Base-by-base conservation (phyloP, 2,888 invertebrate genomes). In the Mythimna lalbum region DNA sequence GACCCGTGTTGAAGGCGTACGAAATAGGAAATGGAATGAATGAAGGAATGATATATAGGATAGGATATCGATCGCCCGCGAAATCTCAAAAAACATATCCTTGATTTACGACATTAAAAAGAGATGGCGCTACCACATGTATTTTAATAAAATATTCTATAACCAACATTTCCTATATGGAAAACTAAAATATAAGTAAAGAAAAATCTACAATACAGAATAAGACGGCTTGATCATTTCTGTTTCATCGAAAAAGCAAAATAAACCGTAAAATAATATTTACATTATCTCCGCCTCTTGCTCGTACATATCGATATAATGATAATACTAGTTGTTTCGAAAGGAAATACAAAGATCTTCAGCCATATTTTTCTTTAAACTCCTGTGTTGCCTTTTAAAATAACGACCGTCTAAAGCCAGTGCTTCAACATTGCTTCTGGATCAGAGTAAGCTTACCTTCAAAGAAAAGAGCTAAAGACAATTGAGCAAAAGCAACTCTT, bases 341-440 rank as follows among this genome's bases (percentile, higher is more conserved):
- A 64, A 69, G 47, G 31, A 57, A 73, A 76, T 60, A 71, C n/a
- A 60, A 76, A 76, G 78, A 76, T 72, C 43, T 70, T 70, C 33
- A 17, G 17, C 63, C 63, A 72, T 69, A 71, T 76, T 80, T 78
- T 73, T 50, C 73, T 71, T 71, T 57, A 68, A 77, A 69, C 56
- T 65, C 47, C 50, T 66, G 66, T 65, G 76, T 75, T 69, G 50
- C 70, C 74, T 84, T 83, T 81, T 63, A 79, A 85, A 84, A 82
- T 81, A 83, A 84, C 83, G 83, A 81, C 71, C 63, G 60, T 52
- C 70, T 49, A 79, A 83, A 84, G 72, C 85, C 79, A 60, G 70
- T 83, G 69, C 79, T 71, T 81, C 78, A 83, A 77, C 77, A 73
- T 84, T 84, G 43, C 43, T 72, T 63, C 73, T 70, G 73, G 79